Conservation (phyloP, 2,888 invertebrate species). For the Furcula furcula region DNA sequence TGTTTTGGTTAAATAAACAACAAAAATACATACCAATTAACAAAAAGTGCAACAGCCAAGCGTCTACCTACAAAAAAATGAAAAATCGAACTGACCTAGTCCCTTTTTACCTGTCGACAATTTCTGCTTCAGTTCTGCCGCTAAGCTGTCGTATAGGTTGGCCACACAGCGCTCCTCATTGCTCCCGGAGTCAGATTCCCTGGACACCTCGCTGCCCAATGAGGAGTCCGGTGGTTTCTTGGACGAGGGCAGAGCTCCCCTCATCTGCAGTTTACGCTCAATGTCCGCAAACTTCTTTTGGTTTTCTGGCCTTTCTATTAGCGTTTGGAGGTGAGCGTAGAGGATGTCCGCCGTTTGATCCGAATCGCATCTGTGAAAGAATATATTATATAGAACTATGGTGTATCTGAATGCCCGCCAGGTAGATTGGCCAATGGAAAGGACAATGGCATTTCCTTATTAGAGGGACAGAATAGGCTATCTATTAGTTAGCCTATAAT, state of each 20-base stretch:
- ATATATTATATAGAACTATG: too few relatives aligned
- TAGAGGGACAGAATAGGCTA: too few relatives aligned
- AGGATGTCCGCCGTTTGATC: slow-evolving; percentile 95
- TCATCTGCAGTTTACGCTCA: slow-evolving; percentile 82
- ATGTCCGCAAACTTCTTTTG: slow-evolving; percentile 92
- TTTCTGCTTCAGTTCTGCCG: slow-evolving; percentile 91
- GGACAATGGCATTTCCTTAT: too few relatives aligned
- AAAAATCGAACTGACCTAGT: slow-evolving; percentile 65
- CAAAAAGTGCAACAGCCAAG: slow-evolving; percentile 21
- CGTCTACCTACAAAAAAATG: slow-evolving; percentile 46
- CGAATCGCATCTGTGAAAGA: slow-evolving; percentile 87
- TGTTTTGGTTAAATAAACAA: background rate
- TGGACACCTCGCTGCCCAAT: slow-evolving; percentile 87
- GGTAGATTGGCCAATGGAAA: too few relatives aligned
- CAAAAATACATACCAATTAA: background rate
- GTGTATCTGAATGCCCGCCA: too few relatives aligned
- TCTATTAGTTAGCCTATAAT: too few relatives aligned
- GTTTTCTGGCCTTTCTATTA: slow-evolving; percentile 92
- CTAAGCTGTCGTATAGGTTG: slow-evolving; percentile 93
- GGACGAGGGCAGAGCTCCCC: slow-evolving; percentile 79
- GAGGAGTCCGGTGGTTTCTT: slow-evolving; percentile 88
- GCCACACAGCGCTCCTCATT: slow-evolving; percentile 87
- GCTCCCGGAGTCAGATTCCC: slow-evolving; percentile 87
- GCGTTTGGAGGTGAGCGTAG: slow-evolving; percentile 90
- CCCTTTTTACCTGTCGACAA: slow-evolving; percentile 81